Evolutionary conservation across 1,140 invertebrate genomes (phyloP), one percentile per base, ranked within the genome.

Genomic region (Zaprionus kolodkinae): DNA sequence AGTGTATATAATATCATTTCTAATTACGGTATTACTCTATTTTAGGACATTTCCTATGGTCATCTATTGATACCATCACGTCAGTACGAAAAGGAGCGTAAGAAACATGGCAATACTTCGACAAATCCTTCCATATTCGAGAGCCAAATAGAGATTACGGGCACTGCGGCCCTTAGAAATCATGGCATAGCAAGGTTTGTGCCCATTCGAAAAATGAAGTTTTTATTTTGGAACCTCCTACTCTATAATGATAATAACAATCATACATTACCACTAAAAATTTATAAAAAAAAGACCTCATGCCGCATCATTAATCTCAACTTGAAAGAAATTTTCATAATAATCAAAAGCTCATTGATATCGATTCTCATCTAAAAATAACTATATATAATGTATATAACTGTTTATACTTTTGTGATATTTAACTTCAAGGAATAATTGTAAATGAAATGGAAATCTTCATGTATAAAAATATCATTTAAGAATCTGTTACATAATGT

Each of bases 41-140:
- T 72, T 12, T 48, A 92, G 91, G 96, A 97, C 93, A 96, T 98
- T 78, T 98, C 97, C 27, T 98, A 98, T 93, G 96, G 96, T 55
- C 95, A 96, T 89, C 93, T 98, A 56, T 93, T 98, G 70, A 95
- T 96, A 79, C 96, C 97, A 30, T 96, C 96, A 13, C 94, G 95
- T 85, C 94, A 95, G 33, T 94, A 94, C 73, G 93, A 93, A 30
- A 92, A 91, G 64, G 92, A 92, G 25, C 84, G 84, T 35, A 92
- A 91, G 56, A 91, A 91, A 63, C 82, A 92, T 43, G 84, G 84
- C 68, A 78, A 76, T 45, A 62, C 75, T 1, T 78, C 85, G 13
- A 78, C 76, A 3, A 91, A 79, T 71, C 60, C 86, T 30, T 82
- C 88, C 30, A 69, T 88, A 40, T 77, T 90, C 52, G 91, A 92